These are phyloP conservation scores for Lepus oiostolus DNA, from an alignment of 2,797 vertebrate species.

Conservation along the genomic window DNA sequence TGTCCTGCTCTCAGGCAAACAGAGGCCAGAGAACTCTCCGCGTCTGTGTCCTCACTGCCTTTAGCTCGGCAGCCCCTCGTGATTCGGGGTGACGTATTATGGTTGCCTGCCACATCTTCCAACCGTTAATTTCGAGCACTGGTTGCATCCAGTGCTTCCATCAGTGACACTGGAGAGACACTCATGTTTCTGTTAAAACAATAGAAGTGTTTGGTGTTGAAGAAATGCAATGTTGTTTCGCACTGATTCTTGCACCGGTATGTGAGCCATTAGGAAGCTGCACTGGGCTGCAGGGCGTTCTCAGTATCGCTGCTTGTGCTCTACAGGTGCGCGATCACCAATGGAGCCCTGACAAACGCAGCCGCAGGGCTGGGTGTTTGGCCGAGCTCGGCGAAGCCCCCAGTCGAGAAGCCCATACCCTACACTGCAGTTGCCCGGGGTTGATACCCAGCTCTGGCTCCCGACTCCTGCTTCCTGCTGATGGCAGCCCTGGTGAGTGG, in stretches of 20 bases:
- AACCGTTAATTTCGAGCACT: background rate
- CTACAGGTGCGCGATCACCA: background rate
- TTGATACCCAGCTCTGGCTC: no score
- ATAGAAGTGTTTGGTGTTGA: background rate
- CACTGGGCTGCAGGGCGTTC: background rate
- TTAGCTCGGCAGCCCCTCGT: background rate
- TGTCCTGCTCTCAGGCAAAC: background rate
- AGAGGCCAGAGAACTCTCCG: background rate
- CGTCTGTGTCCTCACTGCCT: background rate
- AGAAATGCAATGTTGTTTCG: background rate
- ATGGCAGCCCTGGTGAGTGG: no score
- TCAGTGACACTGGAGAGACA: background rate
- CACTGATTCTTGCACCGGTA: background rate
- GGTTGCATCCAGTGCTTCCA: background rate
- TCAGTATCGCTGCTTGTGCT: background rate
- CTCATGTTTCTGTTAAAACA: constrained; percentile 13
- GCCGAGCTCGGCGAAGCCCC: no score
- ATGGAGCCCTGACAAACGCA: background rate
- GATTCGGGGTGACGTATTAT: background rate
- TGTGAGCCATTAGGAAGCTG: background rate
- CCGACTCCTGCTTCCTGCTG: no score
- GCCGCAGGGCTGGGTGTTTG: background rate
- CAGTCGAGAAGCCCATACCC: no score
- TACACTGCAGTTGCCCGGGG: no score
- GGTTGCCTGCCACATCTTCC: background rate